A percentile compares a stretch with the other conserved stretches of the same genome.
These are phyloP conservation scores for Lycorma delicatula DNA, from an alignment of 1,140 invertebrate species.

Conservation along the genomic window DNA sequence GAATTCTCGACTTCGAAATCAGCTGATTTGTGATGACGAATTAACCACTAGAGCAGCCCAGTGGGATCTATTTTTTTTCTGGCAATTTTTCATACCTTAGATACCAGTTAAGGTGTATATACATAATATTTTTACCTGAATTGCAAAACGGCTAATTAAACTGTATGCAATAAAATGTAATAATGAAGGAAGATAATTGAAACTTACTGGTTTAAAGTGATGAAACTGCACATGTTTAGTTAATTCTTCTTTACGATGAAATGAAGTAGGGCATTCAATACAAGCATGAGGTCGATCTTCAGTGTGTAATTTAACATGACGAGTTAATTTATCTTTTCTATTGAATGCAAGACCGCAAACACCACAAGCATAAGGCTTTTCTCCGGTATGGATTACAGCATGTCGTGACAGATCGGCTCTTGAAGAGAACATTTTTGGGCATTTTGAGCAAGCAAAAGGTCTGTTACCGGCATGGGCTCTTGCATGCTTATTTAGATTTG, in stretches of 20 bases:
- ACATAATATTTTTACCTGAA: too few relatives aligned
- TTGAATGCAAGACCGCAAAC: constrained; percentile 31
- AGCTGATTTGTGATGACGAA: too few relatives aligned
- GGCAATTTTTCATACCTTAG: too few relatives aligned
- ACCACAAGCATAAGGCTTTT: constrained; percentile 34
- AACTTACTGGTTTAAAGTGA: constrained; percentile 22
- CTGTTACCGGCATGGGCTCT: constrained; percentile 59
- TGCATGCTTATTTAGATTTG: constrained; percentile 79
- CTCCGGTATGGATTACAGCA: constrained; percentile 34
- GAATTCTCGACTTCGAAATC: too few relatives aligned
- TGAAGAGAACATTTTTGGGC: constrained; percentile 55
- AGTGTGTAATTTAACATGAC: constrained; percentile 39
- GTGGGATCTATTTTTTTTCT: too few relatives aligned
- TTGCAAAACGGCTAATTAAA: too few relatives aligned
- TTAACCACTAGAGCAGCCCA: too few relatives aligned
- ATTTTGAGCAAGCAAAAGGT: constrained; percentile 46
- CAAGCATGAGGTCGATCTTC: constrained; percentile 58
- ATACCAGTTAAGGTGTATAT: too few relatives aligned
- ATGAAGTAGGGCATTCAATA: constrained; percentile 50
- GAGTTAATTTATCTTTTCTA: constrained; percentile 25
- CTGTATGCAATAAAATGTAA: too few relatives aligned
- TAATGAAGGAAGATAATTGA: too few relatives aligned
- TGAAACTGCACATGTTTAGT: constrained; percentile 25
- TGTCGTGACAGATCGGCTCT: constrained; percentile 50
- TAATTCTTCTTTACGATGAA: constrained; percentile 51